Evolutionary conservation across 1,140 invertebrate genomes (phyloP).

Genomic region (Hesperophylax magnus): DNA sequence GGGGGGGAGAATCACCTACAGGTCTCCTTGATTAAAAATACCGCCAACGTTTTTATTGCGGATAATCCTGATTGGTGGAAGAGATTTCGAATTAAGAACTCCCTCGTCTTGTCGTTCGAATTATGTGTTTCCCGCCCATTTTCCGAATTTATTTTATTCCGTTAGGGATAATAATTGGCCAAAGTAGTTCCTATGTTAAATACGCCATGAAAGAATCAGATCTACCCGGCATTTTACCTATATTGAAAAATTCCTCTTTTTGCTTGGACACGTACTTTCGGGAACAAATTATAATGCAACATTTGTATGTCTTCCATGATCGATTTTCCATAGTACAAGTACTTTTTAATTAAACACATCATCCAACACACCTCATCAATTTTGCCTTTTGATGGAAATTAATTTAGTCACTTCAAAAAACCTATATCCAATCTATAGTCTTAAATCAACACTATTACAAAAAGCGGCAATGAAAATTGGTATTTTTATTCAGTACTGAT

Average conservation of each 20-base stretch:
- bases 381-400: too few species aligned
- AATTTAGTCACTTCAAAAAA: too few species aligned
- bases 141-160: conserved; percentile 35
- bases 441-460: too few species aligned
- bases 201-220: not conserved
- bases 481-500: too few species aligned
- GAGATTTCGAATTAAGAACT: conserved; percentile 55
- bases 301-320: too few species aligned
- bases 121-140: conserved; percentile 37
- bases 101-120: conserved; percentile 42
- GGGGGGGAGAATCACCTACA: conserved; percentile 25
- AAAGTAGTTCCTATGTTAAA: not conserved
- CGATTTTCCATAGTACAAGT: too few species aligned
- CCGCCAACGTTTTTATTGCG: conserved; percentile 58
- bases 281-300: too few species aligned
- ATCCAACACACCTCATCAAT: too few species aligned
- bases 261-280: too few species aligned
- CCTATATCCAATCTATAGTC: too few species aligned
- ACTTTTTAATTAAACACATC: too few species aligned
- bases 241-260: not conserved
- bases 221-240: not conserved
- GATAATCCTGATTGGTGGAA: conserved; percentile 59
- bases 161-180: conserved; percentile 16
- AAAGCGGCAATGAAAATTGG: too few species aligned
- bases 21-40: conserved; percentile 59